Conservation (phyloP, 2,797 vertebrate species). For the Toxotes lorentzi region DNA sequence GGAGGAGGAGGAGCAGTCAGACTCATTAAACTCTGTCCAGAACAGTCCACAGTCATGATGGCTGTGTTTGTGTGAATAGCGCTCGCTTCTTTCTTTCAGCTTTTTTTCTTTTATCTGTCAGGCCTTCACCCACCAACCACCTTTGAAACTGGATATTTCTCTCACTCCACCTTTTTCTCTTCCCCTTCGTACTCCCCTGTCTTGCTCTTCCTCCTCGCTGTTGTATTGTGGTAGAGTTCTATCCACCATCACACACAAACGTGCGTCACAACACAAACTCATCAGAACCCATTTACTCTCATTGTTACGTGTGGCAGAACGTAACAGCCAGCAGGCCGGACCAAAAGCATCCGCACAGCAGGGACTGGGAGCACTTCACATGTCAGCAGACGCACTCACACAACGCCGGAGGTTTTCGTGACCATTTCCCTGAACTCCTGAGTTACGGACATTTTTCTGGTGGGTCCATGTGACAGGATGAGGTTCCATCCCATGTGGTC, state of each 20-base stretch:
- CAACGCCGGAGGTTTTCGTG: neutral
- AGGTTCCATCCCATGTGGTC: neutral
- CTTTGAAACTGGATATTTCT: slow-evolving; percentile 82
- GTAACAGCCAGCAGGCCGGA: slow-evolving; percentile 41
- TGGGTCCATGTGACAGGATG: neutral
- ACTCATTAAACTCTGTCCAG: slow-evolving; percentile 96
- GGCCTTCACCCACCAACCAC: slow-evolving; percentile 66
- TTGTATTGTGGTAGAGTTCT: slow-evolving; percentile 60
- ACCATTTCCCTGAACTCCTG: slow-evolving; percentile 18
- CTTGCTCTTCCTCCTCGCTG: slow-evolving; percentile 48
- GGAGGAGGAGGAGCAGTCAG: slow-evolving; percentile 86
- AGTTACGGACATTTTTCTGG: neutral
- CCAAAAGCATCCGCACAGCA: slow-evolving; percentile 48
- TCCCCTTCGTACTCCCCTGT: slow-evolving; percentile 1
- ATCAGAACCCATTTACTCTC: neutral
- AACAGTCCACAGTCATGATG: slow-evolving; percentile 93
- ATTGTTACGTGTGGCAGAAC: neutral
- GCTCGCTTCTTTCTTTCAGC: slow-evolving; percentile 50
- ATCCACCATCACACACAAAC: slow-evolving; percentile 16
- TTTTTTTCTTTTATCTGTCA: slow-evolving; percentile 85
- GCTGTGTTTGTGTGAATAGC: slow-evolving; percentile 68
- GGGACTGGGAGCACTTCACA: slow-evolving; percentile 32
- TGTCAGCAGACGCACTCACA: slow-evolving; percentile 5
- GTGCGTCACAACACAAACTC: slow-evolving; percentile 33
- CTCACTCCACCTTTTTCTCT: neutral